Percentiles rank a stretch among this genome's conserved stretches.
Evolutionary conservation across 2,888 invertebrate genomes (phyloP).

Genomic region (Leptinotarsa juncta): DNA sequence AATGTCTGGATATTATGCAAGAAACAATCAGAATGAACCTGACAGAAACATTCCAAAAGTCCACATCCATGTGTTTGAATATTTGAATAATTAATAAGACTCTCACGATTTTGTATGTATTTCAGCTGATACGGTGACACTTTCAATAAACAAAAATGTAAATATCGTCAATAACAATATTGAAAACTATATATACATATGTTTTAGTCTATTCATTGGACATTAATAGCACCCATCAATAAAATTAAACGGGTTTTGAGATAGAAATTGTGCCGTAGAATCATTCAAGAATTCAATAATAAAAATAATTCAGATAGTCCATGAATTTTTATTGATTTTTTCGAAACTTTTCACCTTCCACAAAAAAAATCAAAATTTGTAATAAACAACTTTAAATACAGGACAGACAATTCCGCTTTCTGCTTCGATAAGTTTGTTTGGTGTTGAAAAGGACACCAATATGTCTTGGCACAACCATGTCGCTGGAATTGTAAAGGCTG

Average conservation of each 20-base stretch:
- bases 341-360: too few species aligned
- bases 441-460: too few species aligned
- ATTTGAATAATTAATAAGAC: slow-evolving; percentile 7
- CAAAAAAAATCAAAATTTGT: too few species aligned
- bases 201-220: slow-evolving; percentile 6
- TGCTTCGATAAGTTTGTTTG: too few species aligned
- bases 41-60: background rate
- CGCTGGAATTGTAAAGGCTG: too few species aligned
- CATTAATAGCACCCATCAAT: slow-evolving; percentile 2
- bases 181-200: slow-evolving; percentile 16
- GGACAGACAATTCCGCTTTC: too few species aligned
- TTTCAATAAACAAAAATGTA: slow-evolving; percentile 13
- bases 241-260: background rate
- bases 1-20: background rate
- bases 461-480: too few species aligned
- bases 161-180: slow-evolving; percentile 13
- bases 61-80: background rate
- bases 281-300: background rate
- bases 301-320: background rate
- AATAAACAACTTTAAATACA: too few species aligned
- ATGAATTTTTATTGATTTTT: background rate
- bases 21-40: background rate
- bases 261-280: background rate
- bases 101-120: background rate
- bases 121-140: background rate